phyloP scores from a whole-genome alignment of 1,140 invertebrate genomes.

The Diplogasteroides magnus region DNA sequence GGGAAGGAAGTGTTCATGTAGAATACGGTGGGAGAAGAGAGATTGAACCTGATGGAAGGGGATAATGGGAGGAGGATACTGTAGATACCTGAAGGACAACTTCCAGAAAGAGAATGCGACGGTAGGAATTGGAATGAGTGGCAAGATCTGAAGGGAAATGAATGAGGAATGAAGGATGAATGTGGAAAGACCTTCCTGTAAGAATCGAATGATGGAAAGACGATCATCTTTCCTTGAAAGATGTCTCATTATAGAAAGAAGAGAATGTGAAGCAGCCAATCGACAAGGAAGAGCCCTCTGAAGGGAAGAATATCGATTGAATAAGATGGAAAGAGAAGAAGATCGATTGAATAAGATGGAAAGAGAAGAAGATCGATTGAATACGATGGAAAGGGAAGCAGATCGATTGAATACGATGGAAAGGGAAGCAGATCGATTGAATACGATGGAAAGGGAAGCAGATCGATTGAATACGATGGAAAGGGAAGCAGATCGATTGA shows the following conservation, averaged over 20 bases:
- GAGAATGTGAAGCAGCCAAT: background rate
- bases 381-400: background rate
- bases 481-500: background rate
- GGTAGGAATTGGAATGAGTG: background rate
- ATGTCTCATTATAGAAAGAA: background rate
- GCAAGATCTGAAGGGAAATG: background rate
- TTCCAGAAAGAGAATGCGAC: background rate
- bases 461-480: background rate
- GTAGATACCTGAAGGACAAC: background rate
- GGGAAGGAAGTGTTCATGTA: background rate
- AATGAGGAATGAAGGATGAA: background rate
- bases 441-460: background rate
- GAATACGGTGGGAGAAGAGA: background rate
- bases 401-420: background rate
- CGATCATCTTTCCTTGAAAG: background rate
- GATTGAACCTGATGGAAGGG: too few species aligned
- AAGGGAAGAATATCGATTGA: background rate
- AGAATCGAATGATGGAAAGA: background rate
- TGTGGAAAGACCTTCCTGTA: background rate
- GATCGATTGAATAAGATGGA: background rate
- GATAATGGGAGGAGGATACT: background rate
- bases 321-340: background rate
- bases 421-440: background rate
- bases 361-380: background rate
- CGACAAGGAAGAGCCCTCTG: background rate